phyloP scores from a whole-genome alignment of 2,888 invertebrate species.

The Xestoiulus laeticollis region DNA sequence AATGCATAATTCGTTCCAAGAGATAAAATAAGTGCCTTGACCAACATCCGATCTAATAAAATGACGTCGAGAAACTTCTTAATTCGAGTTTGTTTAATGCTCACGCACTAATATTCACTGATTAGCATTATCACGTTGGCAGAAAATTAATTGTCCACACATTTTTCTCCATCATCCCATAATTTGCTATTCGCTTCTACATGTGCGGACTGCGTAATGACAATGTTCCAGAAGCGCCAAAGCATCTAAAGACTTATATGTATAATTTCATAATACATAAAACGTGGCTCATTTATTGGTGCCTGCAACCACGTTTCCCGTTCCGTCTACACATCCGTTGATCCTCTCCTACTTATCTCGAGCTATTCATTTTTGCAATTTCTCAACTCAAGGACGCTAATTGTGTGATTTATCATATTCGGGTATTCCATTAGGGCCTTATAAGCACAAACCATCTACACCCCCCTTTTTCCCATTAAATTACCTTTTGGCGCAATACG shows the following conservation, averaged over 20 bases:
- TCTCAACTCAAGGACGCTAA: conserved; percentile 36
- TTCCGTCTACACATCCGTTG: not conserved
- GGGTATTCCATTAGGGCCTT: conserved; percentile 14
- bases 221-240: not conserved
- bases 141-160: conserved; percentile 29
- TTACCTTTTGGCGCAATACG: conserved; percentile 21
- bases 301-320: conserved; percentile 21
- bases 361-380: conserved; percentile 30
- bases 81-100: conserved; percentile 39
- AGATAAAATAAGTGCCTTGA: not conserved
- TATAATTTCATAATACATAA: conserved; percentile 35
- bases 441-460: not conserved
- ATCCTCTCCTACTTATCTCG: conserved; percentile 4
- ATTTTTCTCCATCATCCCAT: conserved; percentile 34
- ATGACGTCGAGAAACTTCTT: not conserved
- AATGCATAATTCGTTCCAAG: not conserved
- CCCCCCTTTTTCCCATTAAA: conserved; percentile 14
- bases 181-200: not conserved
- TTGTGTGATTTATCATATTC: conserved; percentile 43
- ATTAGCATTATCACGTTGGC: conserved; percentile 38
- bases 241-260: not conserved
- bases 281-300: conserved; percentile 30
- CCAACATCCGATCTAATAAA: not conserved
- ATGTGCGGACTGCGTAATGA: not conserved
- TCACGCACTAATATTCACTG: conserved; percentile 20